phyloP scores from a whole-genome alignment of 2,797 vertebrate species.

The Pteropus rufus region DNA sequence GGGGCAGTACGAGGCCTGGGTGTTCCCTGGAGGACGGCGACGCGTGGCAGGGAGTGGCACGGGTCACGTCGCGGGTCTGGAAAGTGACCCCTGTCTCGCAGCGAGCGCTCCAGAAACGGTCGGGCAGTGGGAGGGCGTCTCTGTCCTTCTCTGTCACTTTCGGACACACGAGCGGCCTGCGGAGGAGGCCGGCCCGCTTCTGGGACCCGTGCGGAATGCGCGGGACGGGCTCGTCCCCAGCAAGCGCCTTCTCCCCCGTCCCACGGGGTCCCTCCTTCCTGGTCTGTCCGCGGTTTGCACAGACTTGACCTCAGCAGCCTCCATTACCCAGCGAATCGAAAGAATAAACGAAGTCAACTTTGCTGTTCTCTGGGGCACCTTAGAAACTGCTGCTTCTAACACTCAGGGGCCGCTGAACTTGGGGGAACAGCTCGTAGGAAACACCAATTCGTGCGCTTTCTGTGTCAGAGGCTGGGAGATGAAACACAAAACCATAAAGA shows the following conservation, averaged over 20 bases:
- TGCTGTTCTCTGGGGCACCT: neutral
- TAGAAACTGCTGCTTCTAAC: neutral
- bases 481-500: neutral
- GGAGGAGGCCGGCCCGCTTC: neutral
- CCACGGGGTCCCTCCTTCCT: accelerated
- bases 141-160: accelerated
- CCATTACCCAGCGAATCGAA: neutral
- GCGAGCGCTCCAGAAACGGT: neutral
- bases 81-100: neutral
- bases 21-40: neutral
- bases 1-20: neutral
- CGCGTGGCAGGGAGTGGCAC: accelerated
- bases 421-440: neutral
- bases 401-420: neutral
- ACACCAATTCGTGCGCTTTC: neutral
- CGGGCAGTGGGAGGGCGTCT: too few relatives aligned
- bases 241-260: neutral
- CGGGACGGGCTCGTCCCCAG: accelerated
- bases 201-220: accelerated
- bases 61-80: neutral
- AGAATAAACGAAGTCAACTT: neutral
- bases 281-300: neutral
- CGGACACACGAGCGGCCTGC: accelerated
- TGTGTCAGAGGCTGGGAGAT: neutral
- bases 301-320: neutral